Conservation (phyloP, 2,888 invertebrate species). For the Patella depressa region DNA sequence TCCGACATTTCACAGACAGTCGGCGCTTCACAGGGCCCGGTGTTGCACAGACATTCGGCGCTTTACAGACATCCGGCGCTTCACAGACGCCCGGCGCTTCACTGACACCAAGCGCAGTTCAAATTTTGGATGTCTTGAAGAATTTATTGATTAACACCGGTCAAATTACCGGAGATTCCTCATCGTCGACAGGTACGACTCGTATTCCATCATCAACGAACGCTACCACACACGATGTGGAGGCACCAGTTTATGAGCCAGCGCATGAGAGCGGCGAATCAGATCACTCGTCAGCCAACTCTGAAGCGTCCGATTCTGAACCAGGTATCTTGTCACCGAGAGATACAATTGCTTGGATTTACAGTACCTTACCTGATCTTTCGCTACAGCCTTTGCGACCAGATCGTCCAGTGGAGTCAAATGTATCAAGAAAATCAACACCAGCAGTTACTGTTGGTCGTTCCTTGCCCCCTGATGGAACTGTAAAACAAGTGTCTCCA, state of each 20-base stretch:
- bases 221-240: not conserved
- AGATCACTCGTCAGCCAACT: not conserved
- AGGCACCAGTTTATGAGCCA: not conserved
- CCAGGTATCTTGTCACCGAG: too few species aligned
- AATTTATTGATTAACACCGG: not conserved
- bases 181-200: not conserved
- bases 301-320: too few species aligned
- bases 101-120: not conserved
- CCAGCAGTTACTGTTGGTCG: too few species aligned
- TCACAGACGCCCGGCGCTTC: not conserved
- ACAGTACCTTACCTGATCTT: too few species aligned
- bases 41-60: not conserved
- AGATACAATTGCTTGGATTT: too few species aligned
- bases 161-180: not conserved
- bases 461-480: too few species aligned
- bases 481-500: too few species aligned
- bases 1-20: not conserved
- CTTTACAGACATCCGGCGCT: not conserved
- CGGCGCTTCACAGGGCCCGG: not conserved
- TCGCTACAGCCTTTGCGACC: not conserved
- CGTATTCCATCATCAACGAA: not conserved
- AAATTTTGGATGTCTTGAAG: constrained; percentile 6
- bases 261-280: not conserved
- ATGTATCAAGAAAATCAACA: not conserved
- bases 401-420: not conserved